A percentile compares a stretch with the other conserved stretches of the same genome.
phyloP scores from a whole-genome alignment of 2,888 invertebrate species.

The Tigriopus californicus region DNA sequence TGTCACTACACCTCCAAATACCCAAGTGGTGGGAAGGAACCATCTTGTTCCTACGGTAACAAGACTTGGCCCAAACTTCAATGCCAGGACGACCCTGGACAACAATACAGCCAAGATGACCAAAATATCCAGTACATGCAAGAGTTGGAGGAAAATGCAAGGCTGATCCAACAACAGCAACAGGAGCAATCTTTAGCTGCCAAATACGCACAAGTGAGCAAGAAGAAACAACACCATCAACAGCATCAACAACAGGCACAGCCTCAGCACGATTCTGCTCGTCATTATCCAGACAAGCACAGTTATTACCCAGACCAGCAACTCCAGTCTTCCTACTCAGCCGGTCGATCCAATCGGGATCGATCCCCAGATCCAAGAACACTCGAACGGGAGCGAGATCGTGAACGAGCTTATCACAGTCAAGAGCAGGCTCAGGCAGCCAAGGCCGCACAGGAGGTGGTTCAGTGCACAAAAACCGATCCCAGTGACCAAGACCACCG shows the following conservation, averaged over 20 bases:
- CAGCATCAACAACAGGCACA: not conserved
- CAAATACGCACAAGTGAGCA: not conserved
- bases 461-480: too few relatives aligned
- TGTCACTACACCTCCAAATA: constrained; percentile 1
- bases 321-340: too few relatives aligned
- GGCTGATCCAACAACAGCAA: not conserved
- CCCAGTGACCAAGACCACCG: too few relatives aligned
- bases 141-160: not conserved
- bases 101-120: not conserved
- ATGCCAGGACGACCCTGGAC: not conserved
- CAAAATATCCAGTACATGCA: constrained; percentile 8
- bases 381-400: too few relatives aligned
- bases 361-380: too few relatives aligned
- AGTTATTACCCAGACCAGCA: too few relatives aligned
- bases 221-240: constrained; percentile 2
- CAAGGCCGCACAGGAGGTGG: too few relatives aligned
- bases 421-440: too few relatives aligned
- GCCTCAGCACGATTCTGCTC: not conserved
- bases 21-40: not conserved
- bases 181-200: not conserved
- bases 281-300: too few relatives aligned
- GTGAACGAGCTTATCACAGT: too few relatives aligned
- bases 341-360: too few relatives aligned
- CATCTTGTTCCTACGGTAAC: constrained; percentile 5
- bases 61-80: constrained; percentile 14